Conservation (phyloP, 2,797 vertebrate species). For the Brachyrhaphis roseni region DNA sequence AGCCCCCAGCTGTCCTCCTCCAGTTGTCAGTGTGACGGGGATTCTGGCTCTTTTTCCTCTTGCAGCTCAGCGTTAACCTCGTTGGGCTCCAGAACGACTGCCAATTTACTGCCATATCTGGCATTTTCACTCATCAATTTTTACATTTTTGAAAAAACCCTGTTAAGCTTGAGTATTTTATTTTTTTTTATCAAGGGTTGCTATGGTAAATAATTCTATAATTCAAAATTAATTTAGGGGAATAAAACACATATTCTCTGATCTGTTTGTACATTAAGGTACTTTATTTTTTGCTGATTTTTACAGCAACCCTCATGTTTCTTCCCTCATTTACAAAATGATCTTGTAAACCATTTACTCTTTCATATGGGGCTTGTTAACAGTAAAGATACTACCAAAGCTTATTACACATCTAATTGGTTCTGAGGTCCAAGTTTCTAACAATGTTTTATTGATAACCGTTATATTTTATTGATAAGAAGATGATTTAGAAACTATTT, state of each 20-base stretch:
- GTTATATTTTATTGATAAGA: too few relatives aligned
- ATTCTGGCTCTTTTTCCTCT: conserved; percentile 10
- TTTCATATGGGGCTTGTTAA: background rate
- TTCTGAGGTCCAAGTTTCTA: background rate
- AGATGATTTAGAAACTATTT: background rate
- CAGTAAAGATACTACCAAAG: background rate
- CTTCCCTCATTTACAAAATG: background rate
- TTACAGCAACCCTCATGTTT: background rate
- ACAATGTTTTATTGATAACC: background rate
- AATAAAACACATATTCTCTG: background rate
- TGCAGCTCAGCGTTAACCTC: conserved; percentile 7
- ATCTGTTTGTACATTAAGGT: too few relatives aligned
- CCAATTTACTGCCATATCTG: conserved; percentile 2
- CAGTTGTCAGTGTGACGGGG: conserved; percentile 18
- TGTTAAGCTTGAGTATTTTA: background rate
- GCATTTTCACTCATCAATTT: background rate
- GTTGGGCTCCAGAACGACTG: background rate
- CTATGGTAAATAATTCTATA: background rate
- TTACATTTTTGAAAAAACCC: background rate
- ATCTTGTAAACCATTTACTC: background rate
- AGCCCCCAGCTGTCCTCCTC: conserved; percentile 27
- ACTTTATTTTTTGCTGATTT: background rate
- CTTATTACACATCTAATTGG: background rate
- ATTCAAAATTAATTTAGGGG: background rate
- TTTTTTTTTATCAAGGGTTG: background rate